Conservation (phyloP, 2,113 vertebrate genomes). For the Dasypus novemcinctus region DNA sequence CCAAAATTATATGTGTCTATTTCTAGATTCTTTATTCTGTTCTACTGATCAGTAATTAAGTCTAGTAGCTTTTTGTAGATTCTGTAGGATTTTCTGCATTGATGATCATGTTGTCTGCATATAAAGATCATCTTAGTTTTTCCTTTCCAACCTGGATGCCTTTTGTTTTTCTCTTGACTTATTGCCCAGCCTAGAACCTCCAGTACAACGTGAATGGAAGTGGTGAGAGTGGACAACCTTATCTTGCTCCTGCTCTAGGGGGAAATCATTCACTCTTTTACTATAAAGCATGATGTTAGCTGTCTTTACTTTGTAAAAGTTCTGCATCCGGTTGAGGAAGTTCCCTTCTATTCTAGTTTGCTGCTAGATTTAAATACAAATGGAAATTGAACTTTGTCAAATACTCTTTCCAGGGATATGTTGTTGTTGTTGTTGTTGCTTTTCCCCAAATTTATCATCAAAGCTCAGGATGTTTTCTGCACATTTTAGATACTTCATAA, state of each 20-base stretch:
- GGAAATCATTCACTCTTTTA: neutral
- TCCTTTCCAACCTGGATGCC: neutral
- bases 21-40: neutral
- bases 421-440: neutral
- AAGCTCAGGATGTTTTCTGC: neutral
- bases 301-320: neutral
- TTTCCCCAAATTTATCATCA: neutral
- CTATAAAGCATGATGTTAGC: neutral
- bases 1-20: neutral
- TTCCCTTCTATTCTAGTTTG: neutral
- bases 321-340: neutral
- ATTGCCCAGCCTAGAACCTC: neutral
- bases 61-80: neutral
- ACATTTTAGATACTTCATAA: neutral
- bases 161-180: neutral
- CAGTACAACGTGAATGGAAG: neutral
- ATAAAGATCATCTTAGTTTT: conserved; percentile 21
- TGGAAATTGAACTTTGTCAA: conserved; percentile 14
- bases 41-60: neutral
- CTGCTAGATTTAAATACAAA: neutral
- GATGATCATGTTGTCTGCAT: neutral
- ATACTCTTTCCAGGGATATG: neutral
- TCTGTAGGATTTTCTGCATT: neutral
- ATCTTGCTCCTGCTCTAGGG: neutral
- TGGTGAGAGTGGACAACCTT: neutral